Conservation (phyloP, 2,888 invertebrate species). For the Sepiola atlantica region DNA sequence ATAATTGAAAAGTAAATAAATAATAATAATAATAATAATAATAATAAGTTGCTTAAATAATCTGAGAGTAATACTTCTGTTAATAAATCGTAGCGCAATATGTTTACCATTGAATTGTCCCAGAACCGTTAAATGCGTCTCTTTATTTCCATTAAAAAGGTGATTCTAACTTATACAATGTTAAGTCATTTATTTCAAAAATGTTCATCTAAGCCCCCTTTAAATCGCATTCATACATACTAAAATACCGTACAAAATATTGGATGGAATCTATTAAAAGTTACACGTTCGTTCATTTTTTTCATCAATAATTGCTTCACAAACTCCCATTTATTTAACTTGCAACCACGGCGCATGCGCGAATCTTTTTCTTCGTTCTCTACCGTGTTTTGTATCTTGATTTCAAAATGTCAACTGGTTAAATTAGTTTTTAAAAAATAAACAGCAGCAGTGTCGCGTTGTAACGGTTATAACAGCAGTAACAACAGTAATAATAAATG, state of each 20-base stretch:
- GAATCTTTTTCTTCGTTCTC: not conserved
- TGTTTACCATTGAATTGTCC: too few species aligned
- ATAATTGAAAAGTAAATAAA: too few species aligned
- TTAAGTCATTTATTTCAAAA: too few species aligned
- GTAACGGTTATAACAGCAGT: not conserved
- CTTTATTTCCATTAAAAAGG: too few species aligned
- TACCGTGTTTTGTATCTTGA: not conserved
- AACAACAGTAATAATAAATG: slow-evolving; percentile 13
- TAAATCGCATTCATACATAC: too few species aligned
- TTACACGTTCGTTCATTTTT: not conserved
- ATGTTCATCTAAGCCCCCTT: too few species aligned
- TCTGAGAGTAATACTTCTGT: too few species aligned
- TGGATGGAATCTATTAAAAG: not conserved
- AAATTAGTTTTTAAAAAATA: not conserved
- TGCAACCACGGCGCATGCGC: not conserved
- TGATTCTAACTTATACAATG: too few species aligned
- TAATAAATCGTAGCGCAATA: too few species aligned
- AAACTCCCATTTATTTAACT: not conserved
- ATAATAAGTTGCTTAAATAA: too few species aligned
- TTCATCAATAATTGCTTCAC: not conserved
- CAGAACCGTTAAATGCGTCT: too few species aligned
- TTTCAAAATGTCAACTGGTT: not conserved
- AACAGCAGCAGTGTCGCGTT: not conserved
- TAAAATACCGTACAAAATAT: not conserved
- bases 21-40: too few species aligned